phyloP scores from a whole-genome alignment of 1,140 invertebrate genomes.

The Leptinotarsa undecemlineata region DNA sequence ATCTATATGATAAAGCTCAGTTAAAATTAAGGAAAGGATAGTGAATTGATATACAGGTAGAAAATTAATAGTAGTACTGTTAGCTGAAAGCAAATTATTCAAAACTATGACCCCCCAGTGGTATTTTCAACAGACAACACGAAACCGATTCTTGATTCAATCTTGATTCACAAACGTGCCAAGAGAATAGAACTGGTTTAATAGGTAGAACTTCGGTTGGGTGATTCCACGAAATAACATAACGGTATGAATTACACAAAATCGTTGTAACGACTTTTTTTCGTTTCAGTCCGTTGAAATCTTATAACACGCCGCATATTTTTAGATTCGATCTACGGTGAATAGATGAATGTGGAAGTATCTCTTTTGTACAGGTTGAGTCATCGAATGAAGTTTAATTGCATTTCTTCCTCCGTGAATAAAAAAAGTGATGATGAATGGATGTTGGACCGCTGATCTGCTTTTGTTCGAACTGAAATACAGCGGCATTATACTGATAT shows the following conservation, averaged over 20 bases:
- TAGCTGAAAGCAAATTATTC: too few relatives aligned
- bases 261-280: neutral
- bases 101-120: too few relatives aligned
- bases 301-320: neutral
- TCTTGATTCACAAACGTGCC: too few relatives aligned
- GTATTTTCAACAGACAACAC: too few relatives aligned
- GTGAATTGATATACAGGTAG: too few relatives aligned
- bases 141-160: too few relatives aligned
- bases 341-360: slow-evolving; percentile 3
- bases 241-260: slow-evolving; percentile 1
- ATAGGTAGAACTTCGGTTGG: neutral
- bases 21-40: too few relatives aligned
- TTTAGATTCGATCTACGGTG: neutral
- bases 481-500: too few relatives aligned
- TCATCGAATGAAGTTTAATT: neutral
- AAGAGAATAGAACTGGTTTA: neutral
- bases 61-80: too few relatives aligned
- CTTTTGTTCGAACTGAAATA: too few relatives aligned
- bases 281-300: neutral
- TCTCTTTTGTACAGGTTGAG: neutral
- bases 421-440: neutral
- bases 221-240: slow-evolving; percentile 6
- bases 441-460: too few relatives aligned
- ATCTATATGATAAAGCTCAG: too few relatives aligned
- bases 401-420: neutral